Evolutionary conservation across 2,113 vertebrate species (phyloP), one percentile per base, ranked within the genome.

Genomic region (Procavia capensis): DNA sequence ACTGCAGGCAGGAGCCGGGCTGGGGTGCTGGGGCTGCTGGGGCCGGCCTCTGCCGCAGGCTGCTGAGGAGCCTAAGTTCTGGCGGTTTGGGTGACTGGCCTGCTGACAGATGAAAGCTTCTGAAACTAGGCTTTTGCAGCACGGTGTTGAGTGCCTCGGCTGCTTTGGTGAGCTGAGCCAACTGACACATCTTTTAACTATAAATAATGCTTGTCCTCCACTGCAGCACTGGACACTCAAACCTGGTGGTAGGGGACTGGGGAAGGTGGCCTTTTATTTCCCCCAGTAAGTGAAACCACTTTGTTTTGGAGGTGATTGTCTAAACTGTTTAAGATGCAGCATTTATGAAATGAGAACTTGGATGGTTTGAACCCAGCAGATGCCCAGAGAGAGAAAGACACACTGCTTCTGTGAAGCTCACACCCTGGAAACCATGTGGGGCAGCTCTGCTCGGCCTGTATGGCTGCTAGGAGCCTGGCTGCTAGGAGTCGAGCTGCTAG

Each of bases 91-190:
- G 19, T 68, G 75, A 59, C 36, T n/a, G 59, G 80, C 68, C 27
- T 84, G 45, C 92, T 85, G 36, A 68, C 70, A 95, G 84, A 89
- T 59, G 54, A 94, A 90, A 92, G 50, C 66, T 54, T 94, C 83
- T 36, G 85, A 96, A 76, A 81, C 59, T 34, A 64, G 39, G 50
- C 39, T 85, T 81, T 43, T 79, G 80, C 80, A 86, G 43, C 36
- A 41, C 86, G 78, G 19, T 11, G 50, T 81, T 59, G 57, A 61
- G 41, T 25, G 34, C n/a, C 47, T 86, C 96, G 87, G 87, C 76
- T 84, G 57, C 72, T 87, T 94, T 19, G 87, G 47, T 34, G 85
- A 90, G 86, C 80, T 81, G 50, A 92, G 34, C 45, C 79, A 76
- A 81, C 54, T 31, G 74, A 85, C 22, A 39, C 2, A 34, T 54